These are phyloP conservation scores for Atractosteus spatula DNA, from an alignment of 2,113 vertebrate genomes.

Conservation along the genomic window DNA sequence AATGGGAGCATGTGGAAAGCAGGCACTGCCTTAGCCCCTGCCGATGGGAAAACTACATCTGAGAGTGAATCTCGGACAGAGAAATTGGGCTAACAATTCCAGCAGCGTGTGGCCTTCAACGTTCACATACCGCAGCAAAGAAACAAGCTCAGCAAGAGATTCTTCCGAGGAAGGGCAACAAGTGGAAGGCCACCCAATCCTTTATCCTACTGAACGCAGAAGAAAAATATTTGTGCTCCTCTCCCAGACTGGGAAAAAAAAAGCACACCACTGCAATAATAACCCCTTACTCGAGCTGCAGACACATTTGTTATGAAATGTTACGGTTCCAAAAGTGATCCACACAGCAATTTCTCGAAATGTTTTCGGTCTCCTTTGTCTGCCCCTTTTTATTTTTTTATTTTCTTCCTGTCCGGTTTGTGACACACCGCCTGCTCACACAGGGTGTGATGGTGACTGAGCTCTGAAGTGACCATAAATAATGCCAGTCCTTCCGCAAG, in stretches of 20 bases:
- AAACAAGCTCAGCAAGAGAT: too few relatives aligned
- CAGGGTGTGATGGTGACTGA: slow-evolving; percentile 2
- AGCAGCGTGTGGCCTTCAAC: background rate
- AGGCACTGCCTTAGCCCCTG: too few relatives aligned
- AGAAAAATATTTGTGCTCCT: too few relatives aligned
- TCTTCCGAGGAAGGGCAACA: too few relatives aligned
- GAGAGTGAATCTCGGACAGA: too few relatives aligned
- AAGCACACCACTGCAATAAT: background rate
- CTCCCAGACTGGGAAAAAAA: background rate
- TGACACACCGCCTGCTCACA: background rate
- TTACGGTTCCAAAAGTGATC: background rate
- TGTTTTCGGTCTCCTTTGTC: background rate
- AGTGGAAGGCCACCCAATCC: too few relatives aligned
- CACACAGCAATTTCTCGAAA: slow-evolving; percentile 1
- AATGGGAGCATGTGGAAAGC: too few relatives aligned
- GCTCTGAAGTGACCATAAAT: slow-evolving; percentile 7
- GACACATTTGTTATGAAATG: background rate
- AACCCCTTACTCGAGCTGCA: background rate
- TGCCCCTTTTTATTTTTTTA: background rate
- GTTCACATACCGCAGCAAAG: too few relatives aligned
- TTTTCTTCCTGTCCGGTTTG: background rate
- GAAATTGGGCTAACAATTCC: background rate
- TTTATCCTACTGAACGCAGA: too few relatives aligned
- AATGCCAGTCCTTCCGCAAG: background rate
- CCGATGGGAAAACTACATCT: too few relatives aligned